phyloP scores from a whole-genome alignment of 2,888 invertebrate species.

The Rhagonycha lutea region DNA sequence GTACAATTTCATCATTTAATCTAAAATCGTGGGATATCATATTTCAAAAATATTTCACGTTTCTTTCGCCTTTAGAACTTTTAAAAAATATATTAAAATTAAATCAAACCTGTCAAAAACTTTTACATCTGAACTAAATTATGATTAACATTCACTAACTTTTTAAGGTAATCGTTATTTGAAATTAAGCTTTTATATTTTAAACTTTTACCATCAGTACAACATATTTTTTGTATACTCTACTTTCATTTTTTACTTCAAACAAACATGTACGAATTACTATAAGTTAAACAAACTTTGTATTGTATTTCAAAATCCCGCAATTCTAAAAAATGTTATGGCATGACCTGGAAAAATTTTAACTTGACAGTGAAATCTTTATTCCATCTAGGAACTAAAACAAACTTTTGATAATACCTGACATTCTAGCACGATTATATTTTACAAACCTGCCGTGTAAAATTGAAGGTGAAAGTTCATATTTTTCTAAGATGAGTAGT shows the following conservation, averaged over 20 bases:
- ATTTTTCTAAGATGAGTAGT: neutral
- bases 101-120: neutral
- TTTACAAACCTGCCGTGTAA: neutral
- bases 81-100: conserved; percentile 2
- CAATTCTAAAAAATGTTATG: neutral
- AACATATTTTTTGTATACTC: neutral
- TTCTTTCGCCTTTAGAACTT: neutral
- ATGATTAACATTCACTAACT: conserved; percentile 1
- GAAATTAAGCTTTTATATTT: neutral
- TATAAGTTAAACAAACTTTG: neutral
- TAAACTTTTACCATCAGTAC: neutral
- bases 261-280: neutral
- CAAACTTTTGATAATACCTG: neutral
- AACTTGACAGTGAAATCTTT: neutral
- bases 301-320: neutral
- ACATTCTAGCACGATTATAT: neutral
- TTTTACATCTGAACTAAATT: conserved; percentile 4
- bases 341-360: neutral
- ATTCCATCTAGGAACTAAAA: neutral
- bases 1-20: neutral
- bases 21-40: neutral
- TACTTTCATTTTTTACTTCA: neutral
- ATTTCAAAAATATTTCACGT: neutral
- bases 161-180: neutral
- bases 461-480: conserved; percentile 1